Conservation (phyloP, 1,140 invertebrate species). For the Oncopodura yosiiana region DNA sequence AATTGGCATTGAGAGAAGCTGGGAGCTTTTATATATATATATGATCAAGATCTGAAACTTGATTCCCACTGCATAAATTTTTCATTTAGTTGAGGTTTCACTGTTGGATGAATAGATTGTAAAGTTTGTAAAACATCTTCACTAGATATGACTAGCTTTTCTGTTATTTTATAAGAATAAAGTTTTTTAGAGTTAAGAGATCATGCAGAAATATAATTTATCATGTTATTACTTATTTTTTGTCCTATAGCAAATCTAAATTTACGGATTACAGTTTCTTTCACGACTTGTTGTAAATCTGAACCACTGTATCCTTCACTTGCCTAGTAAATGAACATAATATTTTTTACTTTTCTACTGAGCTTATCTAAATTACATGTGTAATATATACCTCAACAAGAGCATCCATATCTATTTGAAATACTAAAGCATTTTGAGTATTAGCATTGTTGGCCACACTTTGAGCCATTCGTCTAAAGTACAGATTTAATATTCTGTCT, state of each 20-base stretch:
- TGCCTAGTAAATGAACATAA: constrained; percentile 38
- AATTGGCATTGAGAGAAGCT: no score
- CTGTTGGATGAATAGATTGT: constrained; percentile 11
- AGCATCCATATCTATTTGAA: constrained; percentile 46
- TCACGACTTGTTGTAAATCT: constrained; percentile 77
- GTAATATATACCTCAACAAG: constrained; percentile 22
- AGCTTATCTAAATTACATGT: no score
- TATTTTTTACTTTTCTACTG: constrained; percentile 1
- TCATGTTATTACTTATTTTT: constrained; percentile 42
- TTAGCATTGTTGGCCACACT: constrained; percentile 37
- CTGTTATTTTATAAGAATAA: constrained; percentile 7
- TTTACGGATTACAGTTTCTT: constrained; percentile 58
- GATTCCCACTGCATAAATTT: constrained; percentile 23
- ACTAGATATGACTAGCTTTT: constrained; percentile 17
- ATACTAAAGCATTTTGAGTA: constrained; percentile 37
- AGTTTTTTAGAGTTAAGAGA: not conserved
- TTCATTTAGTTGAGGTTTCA: constrained; percentile 17
- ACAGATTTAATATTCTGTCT: constrained; percentile 53
- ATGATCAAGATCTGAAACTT: constrained; percentile 4
- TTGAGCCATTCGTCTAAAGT: constrained; percentile 45
- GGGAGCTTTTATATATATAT: no score
- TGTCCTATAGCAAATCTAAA: constrained; percentile 46
- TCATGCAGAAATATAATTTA: constrained; percentile 22
- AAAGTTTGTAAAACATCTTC: constrained; percentile 13
- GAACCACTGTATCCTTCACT: constrained; percentile 75